Conservation (phyloP, 2,888 invertebrate genomes). For the Enoplolaimus lenunculus region DNA sequence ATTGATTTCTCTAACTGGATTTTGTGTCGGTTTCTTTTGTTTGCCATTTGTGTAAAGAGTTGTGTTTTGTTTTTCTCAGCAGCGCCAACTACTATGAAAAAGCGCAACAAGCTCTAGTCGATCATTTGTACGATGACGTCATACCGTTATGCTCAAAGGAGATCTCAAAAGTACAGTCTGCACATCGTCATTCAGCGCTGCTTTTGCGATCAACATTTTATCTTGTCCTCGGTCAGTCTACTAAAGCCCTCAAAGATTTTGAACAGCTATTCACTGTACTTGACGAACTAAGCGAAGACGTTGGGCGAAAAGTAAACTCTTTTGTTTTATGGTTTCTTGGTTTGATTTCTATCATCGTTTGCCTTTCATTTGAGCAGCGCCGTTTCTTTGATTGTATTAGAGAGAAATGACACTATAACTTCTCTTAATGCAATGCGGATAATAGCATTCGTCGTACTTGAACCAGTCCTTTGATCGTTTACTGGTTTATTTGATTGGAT, state of each 20-base stretch:
- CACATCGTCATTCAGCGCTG: conserved; percentile 46
- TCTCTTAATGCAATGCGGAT: too few relatives aligned
- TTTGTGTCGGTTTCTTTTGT: too few relatives aligned
- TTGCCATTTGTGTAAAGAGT: too few relatives aligned
- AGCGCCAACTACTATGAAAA: conserved; percentile 53
- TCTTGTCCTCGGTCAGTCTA: conserved; percentile 53
- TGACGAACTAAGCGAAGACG: conserved; percentile 52
- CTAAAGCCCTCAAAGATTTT: conserved; percentile 48
- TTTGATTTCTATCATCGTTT: too few relatives aligned
- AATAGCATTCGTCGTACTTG: too few relatives aligned
- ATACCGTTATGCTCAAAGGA: conserved; percentile 66
- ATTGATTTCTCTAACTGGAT: too few relatives aligned
- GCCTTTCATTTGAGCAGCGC: too few relatives aligned
- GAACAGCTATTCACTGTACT: conserved; percentile 44
- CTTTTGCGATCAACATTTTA: conserved; percentile 71
- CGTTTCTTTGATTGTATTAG: too few relatives aligned
- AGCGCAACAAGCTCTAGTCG: conserved; percentile 56
- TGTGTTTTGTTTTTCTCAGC: too few relatives aligned
- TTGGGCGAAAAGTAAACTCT: conserved; percentile 43
- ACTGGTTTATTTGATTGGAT: too few relatives aligned
- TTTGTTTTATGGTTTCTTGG: conserved; percentile 7
- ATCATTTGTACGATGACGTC: conserved; percentile 60
- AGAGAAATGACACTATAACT: too few relatives aligned
- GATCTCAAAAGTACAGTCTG: conserved; percentile 42
- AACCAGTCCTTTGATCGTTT: too few relatives aligned